Conservation (phyloP, 2,113 vertebrate species). For the Antidorcas marsupialis region DNA sequence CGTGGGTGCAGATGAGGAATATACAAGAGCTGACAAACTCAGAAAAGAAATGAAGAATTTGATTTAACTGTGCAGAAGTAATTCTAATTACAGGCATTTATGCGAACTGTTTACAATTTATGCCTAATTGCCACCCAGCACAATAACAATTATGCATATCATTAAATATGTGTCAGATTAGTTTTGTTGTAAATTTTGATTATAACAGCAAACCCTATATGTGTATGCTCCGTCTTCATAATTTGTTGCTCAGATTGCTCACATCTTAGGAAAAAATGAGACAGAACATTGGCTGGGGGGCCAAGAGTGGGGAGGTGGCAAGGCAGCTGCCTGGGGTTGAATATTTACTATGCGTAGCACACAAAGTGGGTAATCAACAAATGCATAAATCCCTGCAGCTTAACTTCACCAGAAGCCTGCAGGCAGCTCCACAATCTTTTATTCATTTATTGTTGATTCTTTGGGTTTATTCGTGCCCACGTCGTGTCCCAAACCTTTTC, state of each 20-base stretch:
- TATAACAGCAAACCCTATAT: conserved; percentile 54
- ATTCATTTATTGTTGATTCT: conserved; percentile 61
- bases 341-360: conserved; percentile 56
- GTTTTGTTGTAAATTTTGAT: conserved; percentile 67
- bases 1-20: neutral
- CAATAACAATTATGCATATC: conserved; percentile 70
- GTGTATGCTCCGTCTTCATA: conserved; percentile 50
- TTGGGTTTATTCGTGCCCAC: conserved; percentile 43
- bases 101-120: conserved; percentile 65
- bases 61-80: conserved; percentile 63
- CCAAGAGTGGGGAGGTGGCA: conserved; percentile 16
- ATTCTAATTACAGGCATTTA: conserved; percentile 70
- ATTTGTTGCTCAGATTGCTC: conserved; percentile 57
- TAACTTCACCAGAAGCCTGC: conserved; percentile 42
- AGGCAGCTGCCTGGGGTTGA: conserved; percentile 44
- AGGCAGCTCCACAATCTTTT: conserved; percentile 58
- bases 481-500: conserved; percentile 27
- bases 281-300: conserved; percentile 43
- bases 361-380: conserved; percentile 65
- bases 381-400: conserved; percentile 60
- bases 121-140: conserved; percentile 64
- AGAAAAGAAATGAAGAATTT: conserved; percentile 58
- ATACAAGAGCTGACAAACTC: conserved; percentile 33
- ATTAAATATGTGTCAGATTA: conserved; percentile 68
- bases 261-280: conserved; percentile 52